These are phyloP conservation scores for Cavia porcellus DNA, from an alignment of 2,113 vertebrate genomes.

Conservation along the genomic window DNA sequence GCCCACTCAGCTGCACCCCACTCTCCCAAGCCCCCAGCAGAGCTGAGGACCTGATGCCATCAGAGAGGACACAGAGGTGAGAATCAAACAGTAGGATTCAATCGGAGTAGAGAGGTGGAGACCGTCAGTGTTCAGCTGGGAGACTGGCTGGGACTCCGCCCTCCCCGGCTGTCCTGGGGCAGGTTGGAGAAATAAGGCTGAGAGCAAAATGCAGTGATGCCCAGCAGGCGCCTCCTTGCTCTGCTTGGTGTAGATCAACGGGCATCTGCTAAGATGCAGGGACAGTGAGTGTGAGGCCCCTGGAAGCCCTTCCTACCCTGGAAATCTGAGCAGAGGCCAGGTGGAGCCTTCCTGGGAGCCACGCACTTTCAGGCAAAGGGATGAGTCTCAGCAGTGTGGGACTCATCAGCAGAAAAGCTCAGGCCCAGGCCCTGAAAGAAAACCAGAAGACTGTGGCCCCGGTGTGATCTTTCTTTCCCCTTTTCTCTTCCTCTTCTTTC, in stretches of 20 bases:
- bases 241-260: background rate
- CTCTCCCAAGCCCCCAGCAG: background rate
- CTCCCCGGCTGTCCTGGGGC: background rate
- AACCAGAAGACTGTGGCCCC: background rate
- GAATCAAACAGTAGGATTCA: slow-evolving; percentile 12
- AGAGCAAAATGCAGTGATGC: background rate
- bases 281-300: background rate
- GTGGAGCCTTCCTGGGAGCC: slow-evolving; percentile 49
- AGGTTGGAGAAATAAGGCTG: background rate
- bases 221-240: background rate
- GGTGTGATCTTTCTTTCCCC: background rate
- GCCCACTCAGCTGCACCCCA: background rate
- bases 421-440: background rate
- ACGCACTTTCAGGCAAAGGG: background rate
- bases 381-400: background rate
- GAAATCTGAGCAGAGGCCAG: background rate
- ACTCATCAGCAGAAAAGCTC: background rate
- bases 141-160: background rate
- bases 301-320: background rate
- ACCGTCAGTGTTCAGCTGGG: background rate
- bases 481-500: background rate
- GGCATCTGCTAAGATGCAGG: background rate
- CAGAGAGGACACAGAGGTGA: background rate
- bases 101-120: background rate
- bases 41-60: background rate